These are phyloP conservation scores for Drosophila mettleri DNA, from an alignment of 2,888 invertebrate species.

Conservation along the genomic window DNA sequence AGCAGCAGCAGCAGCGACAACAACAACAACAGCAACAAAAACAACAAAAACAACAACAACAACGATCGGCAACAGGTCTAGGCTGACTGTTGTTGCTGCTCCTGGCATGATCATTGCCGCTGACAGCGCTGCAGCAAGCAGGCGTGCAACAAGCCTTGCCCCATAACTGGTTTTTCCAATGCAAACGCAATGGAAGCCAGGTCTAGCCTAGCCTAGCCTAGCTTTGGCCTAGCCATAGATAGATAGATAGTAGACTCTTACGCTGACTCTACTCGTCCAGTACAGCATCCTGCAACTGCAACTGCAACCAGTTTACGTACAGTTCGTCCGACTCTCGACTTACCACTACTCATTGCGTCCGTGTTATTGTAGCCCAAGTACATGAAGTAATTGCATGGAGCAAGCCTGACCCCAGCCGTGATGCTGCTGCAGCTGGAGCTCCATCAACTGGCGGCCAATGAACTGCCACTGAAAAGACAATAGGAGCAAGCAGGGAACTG, in stretches of 20 bases:
- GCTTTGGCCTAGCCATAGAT: constrained; percentile 59
- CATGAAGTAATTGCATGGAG: constrained; percentile 78
- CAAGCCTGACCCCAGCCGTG: constrained; percentile 57
- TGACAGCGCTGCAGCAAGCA: constrained; percentile 48
- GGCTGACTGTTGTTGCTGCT: constrained; percentile 64
- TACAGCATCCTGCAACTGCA: constrained; percentile 51
- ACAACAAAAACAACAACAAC: constrained; percentile 22
- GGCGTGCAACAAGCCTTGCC: constrained; percentile 72
- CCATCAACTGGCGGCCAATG: constrained; percentile 67
- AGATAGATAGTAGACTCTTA: constrained; percentile 67
- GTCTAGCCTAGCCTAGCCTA: constrained; percentile 15
- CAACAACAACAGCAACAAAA: constrained; percentile 24
- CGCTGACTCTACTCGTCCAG: constrained; percentile 38
- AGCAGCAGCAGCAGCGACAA: constrained; percentile 17
- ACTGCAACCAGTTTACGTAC: constrained; percentile 76
- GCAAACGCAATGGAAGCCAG: constrained; percentile 18
- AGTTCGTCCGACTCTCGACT: constrained; percentile 55
- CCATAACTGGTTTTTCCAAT: constrained; percentile 66
- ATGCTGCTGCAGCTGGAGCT: constrained; percentile 46
- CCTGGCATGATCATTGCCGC: constrained; percentile 65
- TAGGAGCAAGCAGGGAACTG: constrained; percentile 50
- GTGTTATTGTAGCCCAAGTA: constrained; percentile 77
- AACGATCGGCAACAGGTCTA: constrained; percentile 68
- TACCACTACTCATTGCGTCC: constrained; percentile 57
- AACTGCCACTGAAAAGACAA: constrained; percentile 73